A percentile compares a stretch with the other conserved stretches of the same genome.
phyloP scores from a whole-genome alignment of 1,140 invertebrate genomes.

The Probaryconus sp. region DNA sequence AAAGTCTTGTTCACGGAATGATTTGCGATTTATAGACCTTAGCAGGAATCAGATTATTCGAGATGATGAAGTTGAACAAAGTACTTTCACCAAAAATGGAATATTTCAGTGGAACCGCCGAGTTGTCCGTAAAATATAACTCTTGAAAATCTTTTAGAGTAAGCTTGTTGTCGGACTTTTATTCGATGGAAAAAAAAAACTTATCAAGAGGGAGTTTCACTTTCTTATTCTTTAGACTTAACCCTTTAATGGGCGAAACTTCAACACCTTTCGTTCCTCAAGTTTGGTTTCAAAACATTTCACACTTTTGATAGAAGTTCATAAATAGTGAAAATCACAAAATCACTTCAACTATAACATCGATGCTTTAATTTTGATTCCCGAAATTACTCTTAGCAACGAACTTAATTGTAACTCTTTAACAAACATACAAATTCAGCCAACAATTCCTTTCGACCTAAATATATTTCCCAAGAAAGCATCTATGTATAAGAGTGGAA shows the following conservation, averaged over 20 bases:
- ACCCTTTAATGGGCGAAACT: conserved; percentile 39
- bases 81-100: conserved; percentile 27
- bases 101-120: conserved; percentile 36
- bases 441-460: not conserved
- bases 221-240: conserved; percentile 33
- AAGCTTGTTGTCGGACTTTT: conserved; percentile 39
- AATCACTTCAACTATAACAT: conserved; percentile 3
- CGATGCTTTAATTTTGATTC: not conserved
- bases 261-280: conserved; percentile 8
- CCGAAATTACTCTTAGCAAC: too few species aligned
- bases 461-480: not conserved
- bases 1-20: conserved; percentile 21
- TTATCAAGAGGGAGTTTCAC: conserved; percentile 24
- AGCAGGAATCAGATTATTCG: conserved; percentile 40
- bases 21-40: conserved; percentile 42
- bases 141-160: conserved; percentile 39
- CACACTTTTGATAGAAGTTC: conserved; percentile 13
- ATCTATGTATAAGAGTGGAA: not conserved
- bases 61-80: conserved; percentile 40
- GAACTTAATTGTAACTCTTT: too few species aligned
- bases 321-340: conserved; percentile 17
- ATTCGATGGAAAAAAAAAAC: conserved; percentile 42
- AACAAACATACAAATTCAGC: too few species aligned
- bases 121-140: conserved; percentile 46
- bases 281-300: conserved; percentile 37